These are phyloP conservation scores for Mythimna vitellina DNA, from an alignment of 2,888 invertebrate genomes.

Conservation along the genomic window DNA sequence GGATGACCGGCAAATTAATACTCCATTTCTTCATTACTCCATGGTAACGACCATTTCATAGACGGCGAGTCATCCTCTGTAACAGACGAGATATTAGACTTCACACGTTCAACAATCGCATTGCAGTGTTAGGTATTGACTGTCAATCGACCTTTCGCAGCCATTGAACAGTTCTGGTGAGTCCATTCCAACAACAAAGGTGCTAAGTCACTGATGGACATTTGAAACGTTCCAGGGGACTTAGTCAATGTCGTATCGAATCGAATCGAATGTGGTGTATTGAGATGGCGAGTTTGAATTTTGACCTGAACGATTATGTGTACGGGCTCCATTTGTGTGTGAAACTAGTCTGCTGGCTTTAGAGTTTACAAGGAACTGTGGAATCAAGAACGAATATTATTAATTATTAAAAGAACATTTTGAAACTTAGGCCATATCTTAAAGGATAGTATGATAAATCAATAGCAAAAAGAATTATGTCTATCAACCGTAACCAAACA, in stretches of 20 bases:
- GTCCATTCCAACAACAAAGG: slow-evolving; percentile 22
- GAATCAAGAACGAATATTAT: neutral
- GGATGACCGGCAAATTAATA: neutral
- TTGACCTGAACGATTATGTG: neutral
- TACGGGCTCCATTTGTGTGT: too few relatives aligned
- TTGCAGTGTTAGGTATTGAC: slow-evolving; percentile 7
- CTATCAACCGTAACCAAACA: too few relatives aligned
- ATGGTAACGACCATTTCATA: slow-evolving; percentile 20
- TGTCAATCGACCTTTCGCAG: slow-evolving; percentile 30
- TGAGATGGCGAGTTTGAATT: neutral
- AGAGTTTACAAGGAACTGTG: neutral
- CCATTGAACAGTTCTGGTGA: slow-evolving; percentile 24
- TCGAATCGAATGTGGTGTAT: neutral
- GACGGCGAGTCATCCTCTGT: slow-evolving; percentile 36
- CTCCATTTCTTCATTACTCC: slow-evolving; percentile 20
- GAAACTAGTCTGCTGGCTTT: neutral
- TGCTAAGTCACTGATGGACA: slow-evolving; percentile 14
- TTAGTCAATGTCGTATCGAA: neutral
- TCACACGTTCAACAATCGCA: slow-evolving; percentile 29
- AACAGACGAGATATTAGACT: slow-evolving; percentile 42
- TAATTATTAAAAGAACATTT: neutral
- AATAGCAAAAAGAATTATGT: too few relatives aligned
- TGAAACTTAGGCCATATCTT: too few relatives aligned
- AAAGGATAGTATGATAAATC: too few relatives aligned
- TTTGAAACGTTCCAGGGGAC: neutral